Evolutionary conservation across 2,797 vertebrate genomes (phyloP), one percentile per base, ranked within the genome.

Genomic region (Sarcoramphus papa): DNA sequence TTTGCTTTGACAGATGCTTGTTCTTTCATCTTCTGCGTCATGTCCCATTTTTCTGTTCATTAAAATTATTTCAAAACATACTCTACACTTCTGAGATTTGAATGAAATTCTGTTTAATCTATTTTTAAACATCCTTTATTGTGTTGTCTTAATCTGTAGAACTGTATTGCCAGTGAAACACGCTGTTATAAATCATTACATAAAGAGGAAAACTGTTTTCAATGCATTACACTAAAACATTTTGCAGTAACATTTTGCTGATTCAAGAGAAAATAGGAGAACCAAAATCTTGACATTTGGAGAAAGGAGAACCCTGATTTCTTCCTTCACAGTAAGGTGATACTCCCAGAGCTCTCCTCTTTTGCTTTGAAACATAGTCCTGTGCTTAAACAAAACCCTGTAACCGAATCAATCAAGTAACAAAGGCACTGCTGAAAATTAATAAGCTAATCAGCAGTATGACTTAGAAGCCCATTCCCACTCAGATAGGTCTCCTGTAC

Each of bases 381-480:
- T 41, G 33, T 54, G n/a, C 54, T 24, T 33, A 67, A 87, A 37
- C 24, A 67, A 88, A 88, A 70, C 22, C 40, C 23, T 6, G 1
- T 14, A 73, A 73, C 23, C 0, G 0, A 85, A 40, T 20, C 57
- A 50, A 41, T 23, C 28, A 69, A 0, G 0, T 40, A 60, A 35
- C 16, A 85, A 78, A 88, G 50, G 17, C 60, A 43, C 16, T 7
- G 21, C 56, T 43, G 14, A 57, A 73, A 87, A 76, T 81, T 53
- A 64, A 43, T 80, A 33, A 40, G 22, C 12, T 37, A 17, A 51
- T 73, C 10, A 1, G 21, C 14, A 6, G 8, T 8, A 35, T 8
- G 33, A 45, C n/a, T 48, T 60, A 53, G 56, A 85, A 74, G 51
- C n/a, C 30, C 33, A 9, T 67, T 76, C n/a, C 56, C 17, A 3